Conservation (phyloP, 2,888 invertebrate species). For the Spodoptera littoralis region DNA sequence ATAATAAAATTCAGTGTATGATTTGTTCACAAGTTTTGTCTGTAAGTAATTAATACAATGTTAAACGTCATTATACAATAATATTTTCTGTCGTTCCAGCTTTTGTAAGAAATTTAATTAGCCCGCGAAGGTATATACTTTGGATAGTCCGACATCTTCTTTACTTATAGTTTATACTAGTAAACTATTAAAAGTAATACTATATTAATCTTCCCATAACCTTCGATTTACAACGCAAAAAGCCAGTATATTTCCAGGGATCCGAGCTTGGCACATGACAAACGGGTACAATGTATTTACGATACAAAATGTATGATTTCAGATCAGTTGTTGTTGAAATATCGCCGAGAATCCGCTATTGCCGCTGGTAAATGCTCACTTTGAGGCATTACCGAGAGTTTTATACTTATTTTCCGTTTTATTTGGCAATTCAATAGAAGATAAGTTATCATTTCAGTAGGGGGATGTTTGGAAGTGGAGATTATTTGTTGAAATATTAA, state of each 20-base stretch:
- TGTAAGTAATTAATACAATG: no score
- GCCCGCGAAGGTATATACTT: no score
- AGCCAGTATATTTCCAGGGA: slow-evolving; percentile 21
- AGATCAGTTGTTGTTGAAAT: slow-evolving; percentile 46
- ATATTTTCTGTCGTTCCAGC: no score
- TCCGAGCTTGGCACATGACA: slow-evolving; percentile 35
- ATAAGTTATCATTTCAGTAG: no score
- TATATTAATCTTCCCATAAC: neutral
- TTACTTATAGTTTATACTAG: no score
- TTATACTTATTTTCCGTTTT: slow-evolving; percentile 11
- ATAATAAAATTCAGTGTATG: no score
- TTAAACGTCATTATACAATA: no score
- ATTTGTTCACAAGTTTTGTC: no score
- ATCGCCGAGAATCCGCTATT: slow-evolving; percentile 38
- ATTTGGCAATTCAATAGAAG: neutral
- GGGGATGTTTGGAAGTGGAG: no score
- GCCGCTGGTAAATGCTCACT: slow-evolving; percentile 30
- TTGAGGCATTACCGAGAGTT: slow-evolving; percentile 23
- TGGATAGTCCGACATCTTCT: no score
- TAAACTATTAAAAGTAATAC: neutral
- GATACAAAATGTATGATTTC: slow-evolving; percentile 47
- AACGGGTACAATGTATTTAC: slow-evolving; percentile 45
- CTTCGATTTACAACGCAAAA: slow-evolving; percentile 13
- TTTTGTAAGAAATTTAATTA: no score
- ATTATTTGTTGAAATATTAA: no score